A percentile compares a stretch with the other conserved stretches of the same genome.
phyloP scores from a whole-genome alignment of 2,797 vertebrate species.

The Malurus splendens region DNA sequence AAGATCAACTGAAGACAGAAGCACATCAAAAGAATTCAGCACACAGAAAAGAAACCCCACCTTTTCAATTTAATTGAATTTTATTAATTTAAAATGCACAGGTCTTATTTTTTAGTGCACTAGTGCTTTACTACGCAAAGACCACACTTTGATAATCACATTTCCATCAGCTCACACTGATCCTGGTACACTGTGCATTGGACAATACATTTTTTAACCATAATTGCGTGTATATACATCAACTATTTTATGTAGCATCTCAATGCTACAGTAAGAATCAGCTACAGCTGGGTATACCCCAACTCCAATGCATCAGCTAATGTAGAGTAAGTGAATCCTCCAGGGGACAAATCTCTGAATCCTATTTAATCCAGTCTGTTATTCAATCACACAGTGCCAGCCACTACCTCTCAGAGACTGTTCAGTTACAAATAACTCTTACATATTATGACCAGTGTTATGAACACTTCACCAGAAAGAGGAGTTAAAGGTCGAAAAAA shows the following conservation, averaged over 20 bases:
- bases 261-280: not conserved
- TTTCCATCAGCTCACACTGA: not conserved
- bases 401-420: not conserved
- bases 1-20: not conserved
- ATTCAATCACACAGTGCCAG: not conserved
- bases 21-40: not conserved
- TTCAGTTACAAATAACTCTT: not conserved
- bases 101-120: not conserved
- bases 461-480: not conserved
- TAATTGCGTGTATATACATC: rapidly evolving
- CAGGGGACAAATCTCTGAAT: not conserved
- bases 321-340: not conserved
- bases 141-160: not conserved
- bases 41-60: not conserved
- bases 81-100: not conserved
- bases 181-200: not conserved
- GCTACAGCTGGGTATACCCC: not conserved
- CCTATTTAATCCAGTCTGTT: not conserved
- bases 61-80: not conserved
- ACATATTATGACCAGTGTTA: not conserved
- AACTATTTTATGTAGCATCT: not conserved
- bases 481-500: not conserved
- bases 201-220: not conserved
- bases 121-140: not conserved
- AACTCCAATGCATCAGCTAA: not conserved